phyloP scores from a whole-genome alignment of 2,888 invertebrate genomes.

The Lithosia quadra region DNA sequence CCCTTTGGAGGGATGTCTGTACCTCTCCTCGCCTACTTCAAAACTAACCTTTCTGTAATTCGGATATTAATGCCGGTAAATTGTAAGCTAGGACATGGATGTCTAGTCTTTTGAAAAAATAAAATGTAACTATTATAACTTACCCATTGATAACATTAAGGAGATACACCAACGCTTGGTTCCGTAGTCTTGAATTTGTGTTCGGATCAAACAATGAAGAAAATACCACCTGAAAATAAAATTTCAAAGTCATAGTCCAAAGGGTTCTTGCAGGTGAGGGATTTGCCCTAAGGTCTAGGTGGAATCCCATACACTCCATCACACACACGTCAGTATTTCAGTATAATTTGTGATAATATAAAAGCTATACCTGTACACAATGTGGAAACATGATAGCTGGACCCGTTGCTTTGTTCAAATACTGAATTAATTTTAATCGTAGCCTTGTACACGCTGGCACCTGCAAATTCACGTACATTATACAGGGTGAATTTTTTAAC shows the following conservation, averaged over 20 bases:
- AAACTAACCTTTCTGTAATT: not conserved
- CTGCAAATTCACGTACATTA: constrained; percentile 54
- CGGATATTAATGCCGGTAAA: not conserved
- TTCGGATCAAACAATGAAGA: constrained; percentile 94
- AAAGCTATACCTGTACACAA: constrained; percentile 90
- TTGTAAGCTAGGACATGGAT: too few relatives aligned
- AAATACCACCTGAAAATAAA: constrained; percentile 90
- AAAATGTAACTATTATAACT: constrained; percentile 58
- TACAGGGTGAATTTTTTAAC: too few relatives aligned
- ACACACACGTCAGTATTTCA: not conserved
- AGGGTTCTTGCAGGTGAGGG: too few relatives aligned
- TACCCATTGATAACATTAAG: constrained; percentile 93
- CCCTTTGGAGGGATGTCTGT: too few relatives aligned
- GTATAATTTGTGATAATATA: not conserved
- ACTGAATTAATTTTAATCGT: constrained; percentile 94
- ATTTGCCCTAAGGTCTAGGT: too few relatives aligned
- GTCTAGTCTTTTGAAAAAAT: too few relatives aligned
- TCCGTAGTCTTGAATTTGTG: constrained; percentile 94
- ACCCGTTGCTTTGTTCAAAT: constrained; percentile 91
- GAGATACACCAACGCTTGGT: constrained; percentile 93
- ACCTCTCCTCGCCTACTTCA: not conserved
- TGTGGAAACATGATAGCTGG: constrained; percentile 91
- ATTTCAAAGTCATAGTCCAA: too few relatives aligned
- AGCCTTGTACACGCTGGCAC: constrained; percentile 94
- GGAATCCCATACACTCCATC: too few relatives aligned